Evolutionary conservation across 1,140 invertebrate genomes (phyloP), one percentile per base, ranked within the genome.

Genomic region (Papilio dardanus): DNA sequence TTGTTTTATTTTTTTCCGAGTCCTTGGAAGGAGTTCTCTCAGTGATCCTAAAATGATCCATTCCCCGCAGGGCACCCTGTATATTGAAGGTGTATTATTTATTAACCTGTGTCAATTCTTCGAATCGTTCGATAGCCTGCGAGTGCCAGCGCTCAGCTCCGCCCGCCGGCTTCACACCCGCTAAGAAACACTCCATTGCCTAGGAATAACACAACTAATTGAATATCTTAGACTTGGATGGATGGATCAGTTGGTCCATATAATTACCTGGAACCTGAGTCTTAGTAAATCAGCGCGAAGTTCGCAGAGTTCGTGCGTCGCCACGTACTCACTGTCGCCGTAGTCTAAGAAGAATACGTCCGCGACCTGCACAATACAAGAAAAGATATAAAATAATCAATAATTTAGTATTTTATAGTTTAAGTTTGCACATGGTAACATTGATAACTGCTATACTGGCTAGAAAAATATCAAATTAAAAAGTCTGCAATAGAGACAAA

Each of bases 321-420:
- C 89, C 1, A 96, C 91, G 62, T 94, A 94, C 71, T 96, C 95
- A 62, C 95, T 95, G 87, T 98, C 96, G 0, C 97, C 97, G 90
- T 97, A 98, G 92, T 98, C 97, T 40, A 97, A 93, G 86, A 96
- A 97, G 83, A 96, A 97, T 4, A 98, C 91, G 81, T 96, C 95
- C 0, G 96, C 95, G 33, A 95, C 91, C 79, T 93, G 65, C 14
- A 40, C 33, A 37, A 16, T 46, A 68, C n/a, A n/a, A n/a, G n/a
- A n/a, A n/a, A n/a, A n/a, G n/a, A n/a, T n/a, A n/a, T n/a, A n/a
- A n/a, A n/a, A n/a, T n/a, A n/a, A n/a, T n/a, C n/a, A n/a, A n/a
- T n/a, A n/a, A n/a, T n/a, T n/a, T n/a, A n/a, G n/a, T n/a, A n/a
- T n/a, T n/a, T n/a, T n/a, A n/a, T n/a, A n/a, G n/a, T n/a, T n/a